These are phyloP conservation scores for Cenopis cana DNA, from an alignment of 2,888 invertebrate genomes.

Conservation along the genomic window DNA sequence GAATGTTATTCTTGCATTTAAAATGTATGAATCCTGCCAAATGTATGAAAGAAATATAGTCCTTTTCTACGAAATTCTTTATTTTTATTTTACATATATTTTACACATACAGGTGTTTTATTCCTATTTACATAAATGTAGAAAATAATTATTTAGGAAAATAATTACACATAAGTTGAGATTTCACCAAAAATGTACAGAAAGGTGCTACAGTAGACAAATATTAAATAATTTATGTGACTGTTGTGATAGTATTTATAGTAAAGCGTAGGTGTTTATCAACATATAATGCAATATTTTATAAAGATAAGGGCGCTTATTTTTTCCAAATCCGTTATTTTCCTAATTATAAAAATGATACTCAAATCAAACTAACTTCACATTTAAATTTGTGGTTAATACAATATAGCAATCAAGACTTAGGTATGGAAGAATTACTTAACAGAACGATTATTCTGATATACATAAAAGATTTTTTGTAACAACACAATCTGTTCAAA, in stretches of 20 bases:
- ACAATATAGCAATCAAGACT: background rate
- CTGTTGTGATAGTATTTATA: slow-evolving; percentile 11
- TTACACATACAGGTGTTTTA: slow-evolving; percentile 69
- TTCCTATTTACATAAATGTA: slow-evolving; percentile 70
- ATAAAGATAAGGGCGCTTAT: too few relatives aligned
- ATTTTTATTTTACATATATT: slow-evolving; percentile 80
- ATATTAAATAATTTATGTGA: slow-evolving; percentile 20
- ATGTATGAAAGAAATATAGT: slow-evolving; percentile 58
- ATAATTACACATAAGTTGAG: slow-evolving; percentile 59
- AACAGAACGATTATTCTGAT: background rate
- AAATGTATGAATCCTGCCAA: slow-evolving; percentile 10
- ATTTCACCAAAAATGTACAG: slow-evolving; percentile 54
- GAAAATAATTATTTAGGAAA: slow-evolving; percentile 61
- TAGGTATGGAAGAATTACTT: background rate
- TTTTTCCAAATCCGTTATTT: background rate
- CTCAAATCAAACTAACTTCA: too few relatives aligned
- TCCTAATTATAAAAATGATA: background rate
- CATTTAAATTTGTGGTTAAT: background rate
- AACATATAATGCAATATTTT: slow-evolving; percentile 14
- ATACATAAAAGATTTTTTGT: background rate
- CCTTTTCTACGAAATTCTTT: slow-evolving; percentile 79
- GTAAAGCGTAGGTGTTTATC: background rate
- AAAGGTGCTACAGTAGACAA: slow-evolving; percentile 32
- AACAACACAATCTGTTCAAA: background rate
- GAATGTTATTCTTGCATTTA: slow-evolving; percentile 2